These are phyloP conservation scores for Oscheius sp. DNA, from an alignment of 2,888 invertebrate genomes.

Conservation along the genomic window DNA sequence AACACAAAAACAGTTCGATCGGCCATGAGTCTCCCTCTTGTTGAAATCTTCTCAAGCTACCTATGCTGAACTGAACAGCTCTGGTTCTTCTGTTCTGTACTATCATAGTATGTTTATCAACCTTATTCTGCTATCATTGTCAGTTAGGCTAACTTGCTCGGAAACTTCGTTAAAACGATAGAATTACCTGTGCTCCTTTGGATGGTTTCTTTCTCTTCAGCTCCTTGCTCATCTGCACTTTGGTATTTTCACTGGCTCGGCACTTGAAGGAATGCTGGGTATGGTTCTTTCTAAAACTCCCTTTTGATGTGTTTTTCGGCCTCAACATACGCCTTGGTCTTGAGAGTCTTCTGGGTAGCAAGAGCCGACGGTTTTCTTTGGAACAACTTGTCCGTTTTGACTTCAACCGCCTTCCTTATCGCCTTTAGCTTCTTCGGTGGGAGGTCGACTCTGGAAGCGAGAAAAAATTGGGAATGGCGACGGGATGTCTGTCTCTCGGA, in stretches of 20 bases:
- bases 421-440: constrained; percentile 19
- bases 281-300: constrained; percentile 12
- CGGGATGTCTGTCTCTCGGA: not conserved
- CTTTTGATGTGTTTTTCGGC: not conserved
- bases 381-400: constrained; percentile 6
- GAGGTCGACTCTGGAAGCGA: constrained; percentile 26
- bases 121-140: no score
- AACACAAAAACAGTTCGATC: constrained; percentile 26
- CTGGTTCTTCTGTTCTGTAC: not conserved
- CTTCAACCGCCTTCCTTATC: constrained; percentile 16
- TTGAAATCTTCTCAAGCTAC: not conserved
- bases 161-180: not conserved
- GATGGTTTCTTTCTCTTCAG: constrained; percentile 19
- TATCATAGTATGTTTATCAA: no score
- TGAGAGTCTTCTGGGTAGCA: constrained; percentile 16
- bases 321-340: constrained; percentile 10
- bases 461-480: constrained; percentile 1
- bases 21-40: not conserved
- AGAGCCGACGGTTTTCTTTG: constrained; percentile 2
- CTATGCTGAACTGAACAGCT: not conserved
- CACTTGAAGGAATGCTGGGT: constrained; percentile 13
- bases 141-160: no score
- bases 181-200: constrained; percentile 30
- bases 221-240: constrained; percentile 4
- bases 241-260: constrained; percentile 9